Conservation (phyloP, 2,797 vertebrate species). For the Paguma larvata region DNA sequence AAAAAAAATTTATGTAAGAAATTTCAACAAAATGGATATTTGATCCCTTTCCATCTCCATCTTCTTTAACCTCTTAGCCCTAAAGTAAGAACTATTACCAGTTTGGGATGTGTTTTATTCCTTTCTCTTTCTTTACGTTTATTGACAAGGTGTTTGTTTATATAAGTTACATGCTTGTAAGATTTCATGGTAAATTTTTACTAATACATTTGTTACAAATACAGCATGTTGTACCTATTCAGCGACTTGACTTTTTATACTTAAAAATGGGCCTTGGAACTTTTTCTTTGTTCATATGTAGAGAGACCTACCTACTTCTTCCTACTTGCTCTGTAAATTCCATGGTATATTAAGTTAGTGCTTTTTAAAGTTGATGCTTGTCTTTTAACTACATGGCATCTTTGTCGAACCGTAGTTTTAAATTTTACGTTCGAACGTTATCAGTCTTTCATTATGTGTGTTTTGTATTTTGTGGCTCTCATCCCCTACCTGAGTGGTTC, state of each 20-base stretch:
- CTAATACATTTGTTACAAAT: background rate
- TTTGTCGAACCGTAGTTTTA: constrained; percentile 31
- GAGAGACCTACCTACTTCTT: constrained; percentile 18
- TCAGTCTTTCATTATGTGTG: background rate
- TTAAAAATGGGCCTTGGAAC: constrained; percentile 64
- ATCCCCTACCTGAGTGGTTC: background rate
- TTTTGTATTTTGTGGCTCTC: constrained; percentile 10
- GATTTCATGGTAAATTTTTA: background rate
- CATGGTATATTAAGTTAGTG: background rate
- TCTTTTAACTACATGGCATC: constrained; percentile 29
- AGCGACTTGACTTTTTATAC: constrained; percentile 47
- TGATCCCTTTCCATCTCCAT: background rate
- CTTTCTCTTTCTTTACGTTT: constrained; percentile 42
- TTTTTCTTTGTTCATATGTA: constrained; percentile 1
- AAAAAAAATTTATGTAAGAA: background rate
- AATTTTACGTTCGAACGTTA: background rate
- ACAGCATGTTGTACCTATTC: background rate
- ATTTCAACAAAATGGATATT: background rate
- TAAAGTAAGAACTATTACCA: background rate
- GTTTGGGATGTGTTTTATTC: background rate
- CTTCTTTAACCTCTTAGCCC: background rate
- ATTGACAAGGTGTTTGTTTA: background rate
- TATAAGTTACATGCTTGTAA: background rate
- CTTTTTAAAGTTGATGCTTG: constrained; percentile 34
- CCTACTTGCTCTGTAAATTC: background rate